Base-by-base conservation (phyloP, 1,140 invertebrate species). In the Agrypnia vestita region DNA sequence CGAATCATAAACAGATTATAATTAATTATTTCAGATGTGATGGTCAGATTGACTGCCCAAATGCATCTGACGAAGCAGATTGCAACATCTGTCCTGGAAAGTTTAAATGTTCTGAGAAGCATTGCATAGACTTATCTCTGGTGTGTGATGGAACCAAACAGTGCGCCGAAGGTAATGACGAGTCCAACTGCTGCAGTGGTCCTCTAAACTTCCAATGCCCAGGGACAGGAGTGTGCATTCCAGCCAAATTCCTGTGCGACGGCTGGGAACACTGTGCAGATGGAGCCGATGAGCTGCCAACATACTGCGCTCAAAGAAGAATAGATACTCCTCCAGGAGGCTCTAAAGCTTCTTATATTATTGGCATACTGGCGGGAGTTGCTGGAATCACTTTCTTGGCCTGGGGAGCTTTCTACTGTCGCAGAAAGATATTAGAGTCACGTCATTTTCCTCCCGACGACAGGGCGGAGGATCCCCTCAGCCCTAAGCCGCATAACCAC, bases 41-140 rank as follows among this genome's bases (percentile, higher is more conserved):
- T 86, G 93, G 93, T 0, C 93, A 95, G 78, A 90, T 89, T 49
- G 96, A 99, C 86, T 98, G 97, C 89, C 88, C 91, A 0, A 96
- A 97, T 86, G 92, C 92, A 15, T 95, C 94, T 3, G 96, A 97
- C 84, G 96, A 97, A 87, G 87, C 91, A 1, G 92, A 92, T n/a
- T 96, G 95, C 84, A 90, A 92, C 0, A 87, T 87, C 0, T 94
- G 93, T 85, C 86, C 84, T 4, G 87, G 88, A 1, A 92, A 95
- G 82, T 97, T 96, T 81, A 86, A 91, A 59, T 97, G 95, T 81
- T 90, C 91, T 75, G 94, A 93, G 85, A 93, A 93, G 9, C 91
- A 93, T n/a, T 97, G 95, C 84, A 95, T 96, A 21, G 93, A 94
- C 88, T 90, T 93, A 86, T 83, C 87, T 3, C 91, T 91, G 85